phyloP scores from a whole-genome alignment of 2,113 vertebrate species.

The Psettodes erumei region DNA sequence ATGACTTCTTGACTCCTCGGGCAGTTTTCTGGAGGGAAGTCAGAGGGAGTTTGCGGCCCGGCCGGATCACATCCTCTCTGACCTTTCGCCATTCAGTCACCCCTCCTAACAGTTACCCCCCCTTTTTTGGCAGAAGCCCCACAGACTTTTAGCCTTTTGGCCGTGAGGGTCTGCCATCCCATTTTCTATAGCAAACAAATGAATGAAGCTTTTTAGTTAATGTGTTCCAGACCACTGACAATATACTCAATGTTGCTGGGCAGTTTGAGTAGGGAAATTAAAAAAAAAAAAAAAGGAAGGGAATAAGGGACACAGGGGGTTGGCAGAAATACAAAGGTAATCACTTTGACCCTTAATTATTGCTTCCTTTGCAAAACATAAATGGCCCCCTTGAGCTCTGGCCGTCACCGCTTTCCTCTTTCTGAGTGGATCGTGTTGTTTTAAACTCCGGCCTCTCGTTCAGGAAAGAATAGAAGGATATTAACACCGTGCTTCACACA shows the following conservation, averaged over 20 bases:
- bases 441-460: constrained; percentile 41
- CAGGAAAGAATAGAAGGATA: constrained; percentile 41
- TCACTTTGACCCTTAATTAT: constrained; percentile 81
- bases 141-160: constrained; percentile 49
- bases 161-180: constrained; percentile 41
- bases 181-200: constrained; percentile 56
- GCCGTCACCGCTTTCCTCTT: constrained; percentile 47
- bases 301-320: constrained; percentile 56
- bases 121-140: constrained; percentile 38
- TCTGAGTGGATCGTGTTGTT: constrained; percentile 56
- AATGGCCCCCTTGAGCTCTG: constrained; percentile 52
- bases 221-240: constrained; percentile 73
- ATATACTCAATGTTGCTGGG: constrained; percentile 43
- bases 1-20: constrained; percentile 64
- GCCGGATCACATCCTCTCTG: constrained; percentile 57
- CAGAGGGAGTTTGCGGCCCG: constrained; percentile 28
- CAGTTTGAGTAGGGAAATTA: constrained; percentile 36
- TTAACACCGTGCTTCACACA: constrained; percentile 36
- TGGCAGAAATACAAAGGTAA: constrained; percentile 74
- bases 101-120: constrained; percentile 12
- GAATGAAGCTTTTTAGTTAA: constrained; percentile 65
- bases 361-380: constrained; percentile 76
- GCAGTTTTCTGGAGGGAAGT: constrained; percentile 41
- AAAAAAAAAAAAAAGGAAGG: constrained; percentile 18
- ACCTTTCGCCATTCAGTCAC: constrained; percentile 71